Evolutionary conservation across 2,797 vertebrate species (phyloP).

Genomic region (Gymnothorax reevesii): DNA sequence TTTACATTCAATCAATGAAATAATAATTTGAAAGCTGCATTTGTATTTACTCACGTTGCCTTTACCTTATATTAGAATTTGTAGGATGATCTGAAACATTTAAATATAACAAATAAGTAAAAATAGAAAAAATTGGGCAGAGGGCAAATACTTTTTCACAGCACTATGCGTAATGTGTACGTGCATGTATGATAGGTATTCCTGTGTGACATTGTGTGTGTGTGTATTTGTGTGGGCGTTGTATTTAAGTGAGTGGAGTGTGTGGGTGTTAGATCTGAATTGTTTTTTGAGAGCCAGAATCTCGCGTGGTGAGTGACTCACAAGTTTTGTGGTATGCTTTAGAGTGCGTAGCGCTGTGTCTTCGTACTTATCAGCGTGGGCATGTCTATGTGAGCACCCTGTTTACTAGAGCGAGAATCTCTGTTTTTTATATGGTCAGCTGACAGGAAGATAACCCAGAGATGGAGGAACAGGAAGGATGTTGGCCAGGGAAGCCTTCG

Average conservation of each 20-base stretch:
- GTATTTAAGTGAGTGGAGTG: not conserved
- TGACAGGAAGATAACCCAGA: conserved; percentile 72
- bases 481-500: conserved; percentile 77
- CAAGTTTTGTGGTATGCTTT: conserved; percentile 27
- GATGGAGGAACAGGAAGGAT: conserved; percentile 67
- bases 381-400: conserved; percentile 38
- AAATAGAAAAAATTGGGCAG: no score
- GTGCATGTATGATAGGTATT: conserved; percentile 6
- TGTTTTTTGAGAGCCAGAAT: conserved; percentile 32
- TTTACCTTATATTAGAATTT: no score
- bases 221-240: conserved; percentile 22
- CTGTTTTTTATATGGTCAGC: conserved; percentile 63
- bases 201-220: not conserved
- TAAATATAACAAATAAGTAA: no score
- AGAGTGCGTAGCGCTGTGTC: conserved; percentile 22
- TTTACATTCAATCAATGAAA: no score
- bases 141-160: no score
- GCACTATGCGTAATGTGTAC: conserved; percentile 7
- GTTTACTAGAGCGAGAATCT: conserved; percentile 68
- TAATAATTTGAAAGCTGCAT: no score
- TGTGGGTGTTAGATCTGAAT: conserved; percentile 28
- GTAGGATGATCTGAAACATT: no score
- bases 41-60: no score
- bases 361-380: conserved; percentile 11
- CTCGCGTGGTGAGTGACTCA: conserved; percentile 35